Conservation (phyloP, 2,113 vertebrate genomes). For the Polyodon spathula region DNA sequence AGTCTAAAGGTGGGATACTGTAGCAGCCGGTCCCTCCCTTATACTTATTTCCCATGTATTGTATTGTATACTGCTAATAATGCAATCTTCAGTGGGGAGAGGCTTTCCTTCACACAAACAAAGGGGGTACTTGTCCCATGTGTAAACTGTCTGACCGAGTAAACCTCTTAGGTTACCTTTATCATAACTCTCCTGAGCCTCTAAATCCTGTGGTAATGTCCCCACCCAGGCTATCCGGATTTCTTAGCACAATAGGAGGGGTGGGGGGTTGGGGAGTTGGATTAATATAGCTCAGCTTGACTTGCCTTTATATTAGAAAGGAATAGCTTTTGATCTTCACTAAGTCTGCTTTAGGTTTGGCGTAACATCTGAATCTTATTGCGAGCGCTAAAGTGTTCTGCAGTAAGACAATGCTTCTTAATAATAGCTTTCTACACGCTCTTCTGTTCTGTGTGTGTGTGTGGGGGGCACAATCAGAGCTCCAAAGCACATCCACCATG, state of each 20-base stretch:
- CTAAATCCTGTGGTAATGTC: not conserved
- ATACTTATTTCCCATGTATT: not conserved
- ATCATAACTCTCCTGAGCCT: not conserved
- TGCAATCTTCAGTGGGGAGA: not conserved
- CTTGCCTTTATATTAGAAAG: constrained; percentile 28
- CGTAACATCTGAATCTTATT: constrained; percentile 28
- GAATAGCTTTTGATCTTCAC: constrained; percentile 41
- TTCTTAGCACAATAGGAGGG: not conserved
- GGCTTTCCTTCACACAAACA: not conserved
- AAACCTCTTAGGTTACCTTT: not conserved
- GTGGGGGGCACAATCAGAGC: not conserved
- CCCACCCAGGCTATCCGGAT: not conserved
- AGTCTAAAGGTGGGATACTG: not conserved
- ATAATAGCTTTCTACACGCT: constrained; percentile 19
- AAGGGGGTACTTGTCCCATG: not conserved
- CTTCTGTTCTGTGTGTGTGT: too few species aligned
- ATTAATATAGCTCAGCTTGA: not conserved
- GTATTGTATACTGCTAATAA: not conserved
- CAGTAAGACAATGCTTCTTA: not conserved
- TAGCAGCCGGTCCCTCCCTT: not conserved
- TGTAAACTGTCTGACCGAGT: not conserved
- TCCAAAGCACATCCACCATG: not conserved
- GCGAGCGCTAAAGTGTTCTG: not conserved
- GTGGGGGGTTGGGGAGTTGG: constrained; percentile 17
- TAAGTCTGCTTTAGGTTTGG: constrained; percentile 35